Percentiles rank a stretch among this genome's conserved stretches.
These are phyloP conservation scores for Odontomachus brunneus DNA, from an alignment of 1,140 invertebrate species.

Conservation along the genomic window DNA sequence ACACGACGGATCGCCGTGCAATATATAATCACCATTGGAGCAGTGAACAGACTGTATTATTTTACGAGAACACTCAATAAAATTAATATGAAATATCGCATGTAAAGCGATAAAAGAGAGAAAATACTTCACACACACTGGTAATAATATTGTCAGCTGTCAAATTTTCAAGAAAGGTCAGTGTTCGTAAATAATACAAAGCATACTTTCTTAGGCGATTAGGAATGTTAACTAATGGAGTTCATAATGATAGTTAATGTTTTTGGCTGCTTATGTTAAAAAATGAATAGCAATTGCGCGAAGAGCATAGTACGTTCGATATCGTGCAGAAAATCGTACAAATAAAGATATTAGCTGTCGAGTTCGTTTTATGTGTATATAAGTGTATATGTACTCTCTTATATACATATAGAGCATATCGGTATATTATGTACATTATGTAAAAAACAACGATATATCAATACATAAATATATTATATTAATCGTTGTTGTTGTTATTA, in stretches of 20 bases:
- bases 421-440: conserved; percentile 62
- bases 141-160: not conserved
- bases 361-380: conserved; percentile 40
- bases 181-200: conserved; percentile 42
- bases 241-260: conserved; percentile 32
- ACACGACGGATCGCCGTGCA: conserved; percentile 31
- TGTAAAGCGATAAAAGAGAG: not conserved
- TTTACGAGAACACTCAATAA: not conserved
- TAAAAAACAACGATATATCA: conserved; percentile 63
- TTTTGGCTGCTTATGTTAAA: conserved; percentile 29
- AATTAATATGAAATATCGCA: not conserved
- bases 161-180: too few relatives aligned
- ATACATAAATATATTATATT: conserved; percentile 41
- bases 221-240: conserved; percentile 33
- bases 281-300: conserved; percentile 31
- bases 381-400: conserved; percentile 3
- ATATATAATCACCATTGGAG: conserved; percentile 44
- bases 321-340: conserved; percentile 37
- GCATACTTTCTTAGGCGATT: conserved; percentile 37
- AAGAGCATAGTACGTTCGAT: conserved; percentile 29
- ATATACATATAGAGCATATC: conserved; percentile 51
- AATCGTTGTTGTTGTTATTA: conserved; percentile 50
- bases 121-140: conserved; percentile 10
- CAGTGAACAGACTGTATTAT: conserved; percentile 17
- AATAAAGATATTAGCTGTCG: conserved; percentile 25